Conservation (phyloP, 2,888 invertebrate genomes). For the Philonicus albiceps region DNA sequence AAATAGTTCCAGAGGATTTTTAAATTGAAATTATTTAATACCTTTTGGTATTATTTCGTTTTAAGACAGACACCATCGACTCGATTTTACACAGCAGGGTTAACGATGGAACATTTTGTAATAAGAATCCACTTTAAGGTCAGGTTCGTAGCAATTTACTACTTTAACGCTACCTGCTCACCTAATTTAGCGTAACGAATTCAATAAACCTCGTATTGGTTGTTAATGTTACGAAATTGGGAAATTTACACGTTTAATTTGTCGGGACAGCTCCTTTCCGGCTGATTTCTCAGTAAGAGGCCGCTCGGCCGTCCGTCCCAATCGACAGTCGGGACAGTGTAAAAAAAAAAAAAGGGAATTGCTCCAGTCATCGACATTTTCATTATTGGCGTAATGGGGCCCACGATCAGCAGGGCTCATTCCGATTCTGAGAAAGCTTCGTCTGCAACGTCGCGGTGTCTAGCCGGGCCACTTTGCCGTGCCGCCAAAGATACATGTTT, state of each 20-base stretch:
- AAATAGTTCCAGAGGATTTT: too few relatives aligned
- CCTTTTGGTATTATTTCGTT: too few relatives aligned
- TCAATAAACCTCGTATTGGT: not conserved
- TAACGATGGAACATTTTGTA: not conserved
- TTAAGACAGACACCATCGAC: too few relatives aligned
- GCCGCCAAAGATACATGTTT: not conserved
- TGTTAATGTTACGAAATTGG: not conserved
- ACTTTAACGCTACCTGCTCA: not conserved
- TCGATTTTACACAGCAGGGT: too few relatives aligned
- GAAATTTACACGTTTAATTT: not conserved
- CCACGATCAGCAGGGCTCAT: not conserved
- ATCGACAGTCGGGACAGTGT: not conserved
- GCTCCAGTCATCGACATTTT: not conserved
- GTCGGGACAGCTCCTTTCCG: not conserved
- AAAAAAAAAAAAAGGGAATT: not conserved
- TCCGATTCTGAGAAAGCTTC: slow-evolving; percentile 1
- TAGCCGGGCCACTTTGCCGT: not conserved
- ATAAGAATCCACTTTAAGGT: not conserved
- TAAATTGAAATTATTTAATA: too few relatives aligned
- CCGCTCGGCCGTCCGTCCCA: not conserved
- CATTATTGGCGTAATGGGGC: not conserved
- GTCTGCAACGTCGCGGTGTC: not conserved
- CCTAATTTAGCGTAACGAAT: not conserved
- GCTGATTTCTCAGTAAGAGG: not conserved
- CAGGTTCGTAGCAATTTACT: not conserved